A percentile compares a stretch with the other conserved stretches of the same genome.
Evolutionary conservation across 1,140 invertebrate genomes (phyloP).

Genomic region (Brachionus calyciflorus): DNA sequence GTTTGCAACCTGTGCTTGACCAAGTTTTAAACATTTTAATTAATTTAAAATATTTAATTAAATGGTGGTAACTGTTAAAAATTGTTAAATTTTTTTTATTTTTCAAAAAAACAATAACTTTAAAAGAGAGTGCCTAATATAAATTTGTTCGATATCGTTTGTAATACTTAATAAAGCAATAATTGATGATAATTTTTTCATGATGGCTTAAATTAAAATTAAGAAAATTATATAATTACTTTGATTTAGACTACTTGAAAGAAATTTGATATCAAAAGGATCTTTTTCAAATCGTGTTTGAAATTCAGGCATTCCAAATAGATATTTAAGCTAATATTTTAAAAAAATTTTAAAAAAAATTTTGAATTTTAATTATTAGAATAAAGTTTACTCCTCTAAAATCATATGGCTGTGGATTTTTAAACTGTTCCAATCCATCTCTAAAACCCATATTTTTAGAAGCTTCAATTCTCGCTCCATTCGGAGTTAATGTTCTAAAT

Average conservation of each 20-base stretch:
- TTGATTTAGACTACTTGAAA: slow-evolving; percentile 24
- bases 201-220: neutral
- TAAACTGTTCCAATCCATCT: slow-evolving; percentile 6
- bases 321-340: slow-evolving; percentile 6
- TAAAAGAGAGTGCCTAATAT: too few species aligned
- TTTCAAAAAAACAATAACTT: too few species aligned
- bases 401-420: slow-evolving; percentile 37
- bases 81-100: too few species aligned
- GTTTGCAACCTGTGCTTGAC: too few species aligned
- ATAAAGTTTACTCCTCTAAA: slow-evolving; percentile 32
- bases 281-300: slow-evolving; percentile 9
- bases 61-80: too few species aligned
- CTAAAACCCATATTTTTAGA: slow-evolving; percentile 36
- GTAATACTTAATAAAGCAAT: too few species aligned
- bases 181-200: too few species aligned
- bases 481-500: neutral
- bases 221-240: neutral
- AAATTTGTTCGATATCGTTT: too few species aligned
- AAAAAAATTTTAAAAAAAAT: slow-evolving; percentile 6
- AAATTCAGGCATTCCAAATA: slow-evolving; percentile 31
- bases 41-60: too few species aligned
- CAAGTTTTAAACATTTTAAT: too few species aligned
- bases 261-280: slow-evolving; percentile 19
- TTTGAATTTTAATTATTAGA: neutral
- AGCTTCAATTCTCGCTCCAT: neutral